A percentile compares a stretch with the other conserved stretches of the same genome.
These are phyloP conservation scores for Himalopsyche japonica DNA, from an alignment of 2,888 invertebrate genomes.

Conservation along the genomic window DNA sequence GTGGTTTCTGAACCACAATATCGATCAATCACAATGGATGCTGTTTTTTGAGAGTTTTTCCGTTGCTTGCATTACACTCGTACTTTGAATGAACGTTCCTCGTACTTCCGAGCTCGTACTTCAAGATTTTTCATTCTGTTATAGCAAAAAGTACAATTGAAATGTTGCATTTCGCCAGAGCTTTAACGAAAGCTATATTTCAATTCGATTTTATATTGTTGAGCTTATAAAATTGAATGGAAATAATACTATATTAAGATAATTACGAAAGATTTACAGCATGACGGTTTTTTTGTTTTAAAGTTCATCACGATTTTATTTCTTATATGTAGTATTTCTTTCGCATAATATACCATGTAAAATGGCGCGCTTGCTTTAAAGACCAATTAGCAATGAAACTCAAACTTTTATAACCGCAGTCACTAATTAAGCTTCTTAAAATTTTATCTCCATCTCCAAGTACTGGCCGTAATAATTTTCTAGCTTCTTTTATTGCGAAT, in stretches of 20 bases:
- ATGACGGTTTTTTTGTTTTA: too few species aligned
- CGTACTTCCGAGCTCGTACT: not conserved
- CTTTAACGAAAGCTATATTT: too few species aligned
- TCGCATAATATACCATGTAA: not conserved
- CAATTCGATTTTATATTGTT: too few species aligned
- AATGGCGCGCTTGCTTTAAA: not conserved
- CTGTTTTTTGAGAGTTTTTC: not conserved
- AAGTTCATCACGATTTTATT: too few species aligned
- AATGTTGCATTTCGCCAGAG: not conserved
- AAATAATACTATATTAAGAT: too few species aligned
- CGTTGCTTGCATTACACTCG: not conserved
- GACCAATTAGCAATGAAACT: not conserved
- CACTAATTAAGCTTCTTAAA: not conserved
- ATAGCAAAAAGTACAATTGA: not conserved
- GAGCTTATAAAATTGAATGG: too few species aligned
- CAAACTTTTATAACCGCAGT: not conserved
- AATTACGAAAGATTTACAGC: too few species aligned
- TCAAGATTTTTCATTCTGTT: not conserved
- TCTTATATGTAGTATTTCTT: too few species aligned
- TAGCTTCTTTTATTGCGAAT: not conserved
- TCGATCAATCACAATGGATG: not conserved
- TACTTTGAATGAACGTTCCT: not conserved
- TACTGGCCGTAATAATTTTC: not conserved
- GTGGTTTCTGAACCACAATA: not conserved
- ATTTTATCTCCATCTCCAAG: not conserved